Base-by-base conservation (phyloP, 2,113 vertebrate genomes). In the Phylloscopus trochilus region DNA sequence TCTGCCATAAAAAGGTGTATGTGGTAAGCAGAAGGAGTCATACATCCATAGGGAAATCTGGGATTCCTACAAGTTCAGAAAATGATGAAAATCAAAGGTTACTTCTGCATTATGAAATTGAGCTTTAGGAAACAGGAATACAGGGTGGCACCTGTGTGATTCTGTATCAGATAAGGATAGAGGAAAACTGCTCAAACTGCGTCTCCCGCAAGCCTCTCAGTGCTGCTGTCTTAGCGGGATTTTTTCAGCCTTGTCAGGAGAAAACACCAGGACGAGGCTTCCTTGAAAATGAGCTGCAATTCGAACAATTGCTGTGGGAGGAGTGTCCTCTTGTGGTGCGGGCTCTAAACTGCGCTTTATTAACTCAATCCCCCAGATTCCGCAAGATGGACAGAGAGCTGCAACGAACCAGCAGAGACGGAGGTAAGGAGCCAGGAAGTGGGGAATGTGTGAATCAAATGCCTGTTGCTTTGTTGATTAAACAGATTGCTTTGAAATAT, bases 401-500 rank as follows among this genome's bases (percentile, higher is more conserved):
- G 76, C 41, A 80, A 92, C 86, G 83, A 93, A 96, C 90, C 95
- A 95, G 92, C 89, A 93, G 93, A 95, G 95, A 90, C 68, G 52
- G 93, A 94, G 97, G 97, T 97, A 97, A 97, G 97, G 85, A 97
- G 87, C 87, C 93, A 96, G 94, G 91, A 95, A 96, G 92, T 95
- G 91, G 89, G 66, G 89, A 93, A 96, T 95, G 94, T 95, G 95
- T 96, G 96, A 97, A 97, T 97, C 96, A 96, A 93, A 96, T 93
- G 95, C 96, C 95, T 95, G 94, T 97, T 97, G 96, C 95, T 97
- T 97, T 97, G 96, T 95, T 97, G 96, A 97, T 95, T 95, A 96
- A 97, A 97, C 95, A 97, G 96, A 95, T 97, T 97, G 96, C 96
- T 97, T 95, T 89, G 94, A 96, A 97, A 96, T 97, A 96, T 95